Conservation (phyloP, 2,888 invertebrate species). For the Polymixis lichenea region DNA sequence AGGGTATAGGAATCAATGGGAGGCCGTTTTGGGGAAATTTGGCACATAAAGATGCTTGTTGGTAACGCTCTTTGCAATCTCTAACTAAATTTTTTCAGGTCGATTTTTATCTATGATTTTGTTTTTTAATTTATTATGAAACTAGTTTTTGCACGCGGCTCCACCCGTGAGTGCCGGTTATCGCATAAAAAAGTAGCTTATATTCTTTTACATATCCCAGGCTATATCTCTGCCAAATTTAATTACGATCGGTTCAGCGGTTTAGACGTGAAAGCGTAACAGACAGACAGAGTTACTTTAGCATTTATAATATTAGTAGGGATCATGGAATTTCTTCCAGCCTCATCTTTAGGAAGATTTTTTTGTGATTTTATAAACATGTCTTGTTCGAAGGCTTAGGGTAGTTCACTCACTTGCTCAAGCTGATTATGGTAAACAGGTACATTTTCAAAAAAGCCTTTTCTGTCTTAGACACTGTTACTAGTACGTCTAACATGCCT, state of each 20-base stretch:
- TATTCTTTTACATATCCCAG: too few species aligned
- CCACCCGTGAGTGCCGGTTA: too few species aligned
- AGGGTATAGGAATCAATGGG: slow-evolving; percentile 17
- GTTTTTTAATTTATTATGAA: not conserved
- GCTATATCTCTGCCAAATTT: too few species aligned
- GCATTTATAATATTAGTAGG: too few species aligned
- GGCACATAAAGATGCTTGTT: not conserved
- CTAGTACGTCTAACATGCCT: not conserved
- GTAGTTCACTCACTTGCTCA: not conserved
- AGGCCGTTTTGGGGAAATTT: slow-evolving; percentile 4
- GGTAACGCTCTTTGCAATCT: not conserved
- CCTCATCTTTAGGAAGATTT: too few species aligned
- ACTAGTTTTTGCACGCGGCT: too few species aligned
- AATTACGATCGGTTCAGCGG: too few species aligned
- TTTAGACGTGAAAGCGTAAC: too few species aligned
- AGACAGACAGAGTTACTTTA: too few species aligned
- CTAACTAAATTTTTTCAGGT: not conserved
- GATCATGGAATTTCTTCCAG: not conserved
- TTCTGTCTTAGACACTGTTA: not conserved
- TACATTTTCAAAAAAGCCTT: not conserved
- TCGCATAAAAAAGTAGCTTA: too few species aligned
- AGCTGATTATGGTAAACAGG: not conserved
- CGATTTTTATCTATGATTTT: not conserved
- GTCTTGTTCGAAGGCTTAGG: not conserved
- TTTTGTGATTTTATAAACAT: not conserved